phyloP scores from a whole-genome alignment of 2,888 invertebrate species.

The Atethmia centrago region DNA sequence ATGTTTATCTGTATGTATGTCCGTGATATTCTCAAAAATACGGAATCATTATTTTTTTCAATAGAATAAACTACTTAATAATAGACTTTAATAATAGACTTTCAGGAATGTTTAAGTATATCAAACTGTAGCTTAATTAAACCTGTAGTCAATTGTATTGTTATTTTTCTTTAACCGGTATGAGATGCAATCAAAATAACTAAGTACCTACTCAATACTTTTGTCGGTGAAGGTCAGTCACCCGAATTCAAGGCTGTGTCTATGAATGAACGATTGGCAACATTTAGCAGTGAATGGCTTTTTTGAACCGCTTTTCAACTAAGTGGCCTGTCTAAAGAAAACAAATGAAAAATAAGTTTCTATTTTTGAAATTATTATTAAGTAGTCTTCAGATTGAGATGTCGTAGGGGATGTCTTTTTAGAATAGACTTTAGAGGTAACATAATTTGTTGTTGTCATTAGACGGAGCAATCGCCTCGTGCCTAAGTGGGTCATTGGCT shows the following conservation, averaged over 20 bases:
- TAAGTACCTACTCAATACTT: conserved; percentile 21
- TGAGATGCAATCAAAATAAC: conserved; percentile 29
- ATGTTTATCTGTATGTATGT: background rate
- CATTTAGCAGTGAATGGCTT: conserved; percentile 27
- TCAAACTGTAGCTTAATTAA: background rate
- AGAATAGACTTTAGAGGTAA: conserved; percentile 47
- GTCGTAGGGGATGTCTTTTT: conserved; percentile 22
- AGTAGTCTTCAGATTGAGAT: background rate
- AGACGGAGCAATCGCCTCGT: conserved; percentile 76
- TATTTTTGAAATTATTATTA: conserved; percentile 11
- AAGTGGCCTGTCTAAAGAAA: background rate
- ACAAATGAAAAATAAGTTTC: background rate
- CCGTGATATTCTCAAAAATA: background rate
- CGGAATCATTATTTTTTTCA: background rate
- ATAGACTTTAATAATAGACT: too few relatives aligned
- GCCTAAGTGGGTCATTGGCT: conserved; percentile 87
- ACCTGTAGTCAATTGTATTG: conserved; percentile 12
- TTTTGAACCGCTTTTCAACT: conserved; percentile 10
- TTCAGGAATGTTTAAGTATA: background rate
- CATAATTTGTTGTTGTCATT: conserved; percentile 79
- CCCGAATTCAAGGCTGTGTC: conserved; percentile 49
- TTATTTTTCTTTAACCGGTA: conserved; percentile 18
- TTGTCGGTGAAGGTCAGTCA: conserved; percentile 47
- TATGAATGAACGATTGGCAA: conserved; percentile 49
- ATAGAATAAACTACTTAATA: background rate